Percentiles rank a stretch among this genome's conserved stretches.
These are phyloP conservation scores for Hipposideros larvatus DNA, from an alignment of 2,797 vertebrate genomes.

Conservation along the genomic window DNA sequence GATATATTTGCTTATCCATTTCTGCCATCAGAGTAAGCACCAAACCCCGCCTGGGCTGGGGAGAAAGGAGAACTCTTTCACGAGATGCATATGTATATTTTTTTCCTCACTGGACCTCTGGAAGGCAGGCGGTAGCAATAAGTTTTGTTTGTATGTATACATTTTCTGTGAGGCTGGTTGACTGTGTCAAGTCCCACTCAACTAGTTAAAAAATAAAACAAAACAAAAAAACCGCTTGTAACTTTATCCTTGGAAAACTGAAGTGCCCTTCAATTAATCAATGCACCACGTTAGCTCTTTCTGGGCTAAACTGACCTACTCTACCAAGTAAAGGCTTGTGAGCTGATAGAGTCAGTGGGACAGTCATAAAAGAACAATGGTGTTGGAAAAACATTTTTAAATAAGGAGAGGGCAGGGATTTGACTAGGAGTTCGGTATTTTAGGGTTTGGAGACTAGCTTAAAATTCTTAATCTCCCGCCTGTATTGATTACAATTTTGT, in stretches of 20 bases:
- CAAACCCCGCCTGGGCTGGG: not conserved
- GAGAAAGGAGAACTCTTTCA: not conserved
- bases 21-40: not conserved
- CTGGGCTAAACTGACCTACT: not conserved
- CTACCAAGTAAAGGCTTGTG: not conserved
- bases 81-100: not conserved
- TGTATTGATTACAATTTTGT: not conserved
- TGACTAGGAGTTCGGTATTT: not conserved
- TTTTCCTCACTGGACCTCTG: not conserved
- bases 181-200: not conserved
- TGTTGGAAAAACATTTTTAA: not conserved
- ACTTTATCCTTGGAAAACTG: not conserved
- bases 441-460: not conserved
- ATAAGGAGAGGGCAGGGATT: not conserved
- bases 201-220: not conserved
- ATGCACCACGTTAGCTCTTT: not conserved
- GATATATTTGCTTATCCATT: not conserved
- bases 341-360: not conserved
- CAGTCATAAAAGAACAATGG: not conserved
- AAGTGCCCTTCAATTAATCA: not conserved
- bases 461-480: slow-evolving; percentile 20
- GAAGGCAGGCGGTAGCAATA: not conserved
- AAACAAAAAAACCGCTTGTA: not conserved
- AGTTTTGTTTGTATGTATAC: not conserved
- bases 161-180: not conserved